phyloP scores from a whole-genome alignment of 1,140 invertebrate genomes.

The Leptopilina clavipes region DNA sequence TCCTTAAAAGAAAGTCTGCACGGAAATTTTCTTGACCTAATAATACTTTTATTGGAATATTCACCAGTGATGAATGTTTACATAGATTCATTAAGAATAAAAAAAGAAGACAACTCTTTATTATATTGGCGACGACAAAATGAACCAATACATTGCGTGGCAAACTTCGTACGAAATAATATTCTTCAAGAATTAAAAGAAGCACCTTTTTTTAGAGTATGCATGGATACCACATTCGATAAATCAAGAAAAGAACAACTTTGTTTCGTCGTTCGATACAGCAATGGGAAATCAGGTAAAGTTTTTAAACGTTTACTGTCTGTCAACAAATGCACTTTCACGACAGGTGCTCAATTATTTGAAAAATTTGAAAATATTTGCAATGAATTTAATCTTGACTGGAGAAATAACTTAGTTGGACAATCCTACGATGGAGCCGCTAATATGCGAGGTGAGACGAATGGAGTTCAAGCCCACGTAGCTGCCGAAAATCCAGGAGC shows the following conservation, averaged over 20 bases:
- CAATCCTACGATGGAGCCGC: not conserved
- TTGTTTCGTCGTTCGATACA: not conserved
- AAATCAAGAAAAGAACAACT: slow-evolving; percentile 1
- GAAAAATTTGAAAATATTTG: not conserved
- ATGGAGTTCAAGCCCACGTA: not conserved
- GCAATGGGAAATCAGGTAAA: not conserved
- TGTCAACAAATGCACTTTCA: not conserved
- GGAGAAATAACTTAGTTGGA: not conserved
- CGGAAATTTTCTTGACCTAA: not conserved
- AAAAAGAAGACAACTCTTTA: not conserved
- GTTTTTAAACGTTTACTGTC: not conserved
- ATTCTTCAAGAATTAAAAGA: slow-evolving; percentile 2
- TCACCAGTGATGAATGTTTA: not conserved
- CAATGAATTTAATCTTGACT: not conserved
- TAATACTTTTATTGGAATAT: not conserved
- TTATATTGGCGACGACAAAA: not conserved
- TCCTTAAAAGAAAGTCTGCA: not conserved
- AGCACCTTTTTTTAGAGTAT: not conserved
- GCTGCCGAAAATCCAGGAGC: not conserved
- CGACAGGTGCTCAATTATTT: slow-evolving; percentile 2
- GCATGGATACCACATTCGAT: slow-evolving; percentile 1
- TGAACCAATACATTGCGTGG: not conserved
- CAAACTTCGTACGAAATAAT: not conserved
- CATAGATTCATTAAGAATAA: not conserved
- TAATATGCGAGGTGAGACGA: not conserved